Conservation (phyloP, 2,797 vertebrate species). For the Paramormyrops hopkinsi region DNA sequence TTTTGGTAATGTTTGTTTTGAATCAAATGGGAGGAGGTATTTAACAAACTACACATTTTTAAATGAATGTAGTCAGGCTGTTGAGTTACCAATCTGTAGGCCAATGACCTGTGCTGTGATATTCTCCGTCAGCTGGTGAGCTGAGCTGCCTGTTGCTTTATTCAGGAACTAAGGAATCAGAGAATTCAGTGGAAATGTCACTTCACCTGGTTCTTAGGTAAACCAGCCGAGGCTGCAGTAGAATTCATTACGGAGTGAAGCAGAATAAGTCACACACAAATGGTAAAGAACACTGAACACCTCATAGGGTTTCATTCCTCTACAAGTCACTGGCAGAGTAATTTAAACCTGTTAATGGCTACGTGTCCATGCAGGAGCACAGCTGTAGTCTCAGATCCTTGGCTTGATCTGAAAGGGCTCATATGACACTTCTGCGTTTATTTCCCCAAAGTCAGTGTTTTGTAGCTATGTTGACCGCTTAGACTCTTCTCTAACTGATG, state of each 20-base stretch:
- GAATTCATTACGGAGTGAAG: slow-evolving; percentile 33
- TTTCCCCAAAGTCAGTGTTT: background rate
- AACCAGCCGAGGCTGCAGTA: slow-evolving; percentile 17
- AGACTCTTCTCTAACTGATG: background rate
- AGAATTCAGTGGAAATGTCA: slow-evolving; percentile 28
- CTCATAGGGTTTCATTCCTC: background rate
- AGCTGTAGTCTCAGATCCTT: background rate
- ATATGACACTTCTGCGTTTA: background rate
- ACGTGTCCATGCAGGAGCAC: background rate
- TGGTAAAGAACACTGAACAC: slow-evolving; percentile 25
- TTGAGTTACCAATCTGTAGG: background rate
- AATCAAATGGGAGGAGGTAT: background rate
- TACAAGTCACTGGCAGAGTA: background rate
- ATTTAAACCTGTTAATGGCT: slow-evolving; percentile 2
- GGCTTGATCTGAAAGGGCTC: background rate
- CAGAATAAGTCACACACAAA: slow-evolving; percentile 36
- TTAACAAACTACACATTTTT: background rate
- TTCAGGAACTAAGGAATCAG: slow-evolving; percentile 1
- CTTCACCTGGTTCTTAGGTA: slow-evolving; percentile 20
- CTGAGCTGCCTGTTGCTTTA: background rate
- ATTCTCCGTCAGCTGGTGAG: background rate
- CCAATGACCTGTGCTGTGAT: background rate
- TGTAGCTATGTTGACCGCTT: background rate
- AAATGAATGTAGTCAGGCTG: background rate
- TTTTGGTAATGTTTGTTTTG: background rate